phyloP scores from a whole-genome alignment of 2,888 invertebrate species.

The Stenurella melanura region DNA sequence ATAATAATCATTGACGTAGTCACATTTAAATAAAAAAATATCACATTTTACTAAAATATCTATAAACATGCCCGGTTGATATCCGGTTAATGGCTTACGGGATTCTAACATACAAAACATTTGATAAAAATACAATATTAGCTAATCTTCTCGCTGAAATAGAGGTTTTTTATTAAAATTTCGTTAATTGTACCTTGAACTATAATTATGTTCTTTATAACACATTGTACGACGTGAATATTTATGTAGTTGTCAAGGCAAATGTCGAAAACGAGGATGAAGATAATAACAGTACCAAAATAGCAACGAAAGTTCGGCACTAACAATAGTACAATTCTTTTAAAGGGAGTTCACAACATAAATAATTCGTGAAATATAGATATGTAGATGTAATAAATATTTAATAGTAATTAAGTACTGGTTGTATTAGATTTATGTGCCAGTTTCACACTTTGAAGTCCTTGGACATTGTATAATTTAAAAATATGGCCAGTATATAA shows the following conservation, averaged over 20 bases:
- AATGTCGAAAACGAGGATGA: slow-evolving; percentile 8
- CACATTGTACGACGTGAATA: slow-evolving; percentile 6
- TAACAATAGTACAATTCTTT: background rate
- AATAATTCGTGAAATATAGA: background rate
- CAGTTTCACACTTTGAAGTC: background rate
- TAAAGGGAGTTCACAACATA: background rate
- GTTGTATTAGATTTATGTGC: background rate
- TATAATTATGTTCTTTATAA: slow-evolving; percentile 16
- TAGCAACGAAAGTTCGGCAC: background rate
- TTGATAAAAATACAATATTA: background rate
- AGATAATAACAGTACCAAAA: slow-evolving; percentile 14
- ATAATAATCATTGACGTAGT: background rate
- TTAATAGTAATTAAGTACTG: background rate
- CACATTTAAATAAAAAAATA: background rate
- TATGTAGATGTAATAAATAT: background rate
- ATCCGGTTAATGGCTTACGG: background rate
- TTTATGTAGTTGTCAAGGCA: slow-evolving; percentile 21
- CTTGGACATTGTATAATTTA: background rate
- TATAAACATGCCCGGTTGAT: background rate
- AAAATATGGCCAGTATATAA: too few relatives aligned
- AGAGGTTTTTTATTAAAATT: slow-evolving; percentile 18
- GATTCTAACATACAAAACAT: background rate
- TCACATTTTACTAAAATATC: background rate
- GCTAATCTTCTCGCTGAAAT: background rate
- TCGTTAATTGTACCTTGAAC: slow-evolving; percentile 20